Base-by-base conservation (phyloP, 1,140 invertebrate genomes). In the Diachasmimorpha longicaudata region DNA sequence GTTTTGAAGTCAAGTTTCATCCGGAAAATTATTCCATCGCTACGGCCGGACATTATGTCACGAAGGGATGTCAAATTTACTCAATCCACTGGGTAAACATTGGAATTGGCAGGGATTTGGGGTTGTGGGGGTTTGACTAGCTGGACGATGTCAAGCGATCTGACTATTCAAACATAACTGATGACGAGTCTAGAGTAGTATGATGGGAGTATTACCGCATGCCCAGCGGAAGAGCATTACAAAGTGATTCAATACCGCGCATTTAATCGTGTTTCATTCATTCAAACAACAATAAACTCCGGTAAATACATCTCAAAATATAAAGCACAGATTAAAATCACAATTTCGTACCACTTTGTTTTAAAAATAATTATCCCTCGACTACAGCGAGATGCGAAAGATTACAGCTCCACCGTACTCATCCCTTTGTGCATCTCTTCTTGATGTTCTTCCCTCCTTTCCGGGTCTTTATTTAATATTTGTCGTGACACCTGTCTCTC, bases 341-440 rank as follows among this genome's bases (percentile, higher is more conserved):
- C 48, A 63, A 31, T 73, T 73, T 39, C 55, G 19, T 73, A 66
- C 55, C 71, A 73, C 71, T 73, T 63, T 73, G 37, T 63, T 23
- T 63, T 11, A 10, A 1, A 31, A 14, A 31, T 36, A 14, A 58
- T 5, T 36, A 39, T 44, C 19, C 14, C n/a, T 66, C 5, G 23
- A 66, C 37, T 66, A 37, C 31, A 31, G 31, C 14, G 31, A 66
- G 55, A 72, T 42, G 19, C 4, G 21, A 25, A 73, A 73, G 39
- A 67, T 74, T 74, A 74, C 31, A 63, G 71, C 63, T 68, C 21
- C 72, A 66, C 16, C 71, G 66, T 68, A 14, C 42, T 74, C 21
- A 8, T 19, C 36, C 39, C 42, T 44, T 25, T 74, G 63, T 74
- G 58, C 72, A 74, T 74, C 44, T 74, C 58, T 67, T 25, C 23